Evolutionary conservation across 2,888 invertebrate species (phyloP), one percentile per base, ranked within the genome.

Genomic region (Eumerus sabulonum): DNA sequence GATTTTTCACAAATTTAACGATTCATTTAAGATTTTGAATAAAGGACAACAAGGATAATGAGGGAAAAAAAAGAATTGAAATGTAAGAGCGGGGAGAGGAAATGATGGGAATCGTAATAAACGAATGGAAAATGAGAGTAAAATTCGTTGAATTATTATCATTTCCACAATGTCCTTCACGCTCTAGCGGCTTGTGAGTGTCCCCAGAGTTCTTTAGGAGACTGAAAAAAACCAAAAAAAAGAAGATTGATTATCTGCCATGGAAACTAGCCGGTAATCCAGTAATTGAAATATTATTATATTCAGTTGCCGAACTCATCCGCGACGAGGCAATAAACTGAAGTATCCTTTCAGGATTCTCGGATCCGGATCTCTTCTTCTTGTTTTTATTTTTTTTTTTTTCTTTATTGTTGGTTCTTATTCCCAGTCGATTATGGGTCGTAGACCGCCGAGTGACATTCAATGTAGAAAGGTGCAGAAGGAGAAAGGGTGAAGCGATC

Each of bases 271-370:
- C 63, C 56, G 44, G 51, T 64, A 59, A 70, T 64, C 47, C 63
- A 50, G 57, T 63, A 76, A 76, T 53, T 56, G 57, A 59, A 70
- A 70, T 70, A 60, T 59, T 70, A 64, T 63, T 63, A n/a, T n/a
- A n/a, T 27, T 4, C 70, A 59, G 47, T 53, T 13, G 35, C 47
- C 18, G 9, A 12, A 7, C 13, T 27, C 11, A 13, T 16, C 40
- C 54, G 27, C 13, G 18, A 27, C 38, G 18, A 17, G 18, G n/a
- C 48, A 45, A 57, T 76, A 48, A 35, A 48, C 53, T 64, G n/a
- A 27, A 63, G 57, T n/a, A 36, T 56, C 38, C 13, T 12, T 16
- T 2, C 17, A 12, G 14, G 38, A 36, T 40, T 12, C 67, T 27
- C 27, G 27, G 27, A 27, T n/a, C n/a, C n/a, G n/a, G n/a, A n/a